Evolutionary conservation across 2,113 vertebrate species (phyloP).

Genomic region (Scatophagus argus): DNA sequence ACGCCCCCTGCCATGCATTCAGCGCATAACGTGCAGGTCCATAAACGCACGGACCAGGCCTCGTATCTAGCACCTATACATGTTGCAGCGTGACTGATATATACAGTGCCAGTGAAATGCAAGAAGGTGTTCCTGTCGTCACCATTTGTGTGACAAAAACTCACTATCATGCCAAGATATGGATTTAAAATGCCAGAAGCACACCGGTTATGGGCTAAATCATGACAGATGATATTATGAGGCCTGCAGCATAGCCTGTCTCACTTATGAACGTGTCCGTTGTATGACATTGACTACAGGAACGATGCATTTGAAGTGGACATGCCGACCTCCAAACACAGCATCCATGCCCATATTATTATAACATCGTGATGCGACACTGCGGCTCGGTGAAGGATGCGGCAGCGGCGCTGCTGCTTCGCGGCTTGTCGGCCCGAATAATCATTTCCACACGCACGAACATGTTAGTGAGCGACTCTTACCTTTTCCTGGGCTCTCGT

Average conservation of each 20-base stretch:
- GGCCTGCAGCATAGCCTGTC: constrained; percentile 12
- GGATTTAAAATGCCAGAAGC: not conserved
- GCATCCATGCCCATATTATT: not conserved
- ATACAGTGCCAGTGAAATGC: not conserved
- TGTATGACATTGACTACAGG: constrained; percentile 33
- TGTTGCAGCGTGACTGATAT: not conserved
- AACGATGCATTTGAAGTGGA: not conserved
- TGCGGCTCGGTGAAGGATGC: constrained; percentile 64
- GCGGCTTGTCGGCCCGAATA: constrained; percentile 40
- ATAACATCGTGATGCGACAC: constrained; percentile 74
- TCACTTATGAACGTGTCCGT: constrained; percentile 16
- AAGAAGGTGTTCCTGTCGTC: not conserved
- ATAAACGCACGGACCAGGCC: constrained; percentile 40
- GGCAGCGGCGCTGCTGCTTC: constrained; percentile 55
- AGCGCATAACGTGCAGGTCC: constrained; percentile 40
- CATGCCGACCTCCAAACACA: constrained; percentile 6
- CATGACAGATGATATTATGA: not conserved
- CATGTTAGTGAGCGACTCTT: constrained; percentile 45
- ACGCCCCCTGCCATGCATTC: constrained; percentile 67
- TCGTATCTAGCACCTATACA: constrained; percentile 8
- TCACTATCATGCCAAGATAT: not conserved
- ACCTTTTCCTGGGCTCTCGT: constrained; percentile 98
- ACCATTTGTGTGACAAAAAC: not conserved
- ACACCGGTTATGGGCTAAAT: constrained; percentile 2
- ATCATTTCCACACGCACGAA: not conserved